phyloP scores from a whole-genome alignment of 2,888 invertebrate genomes.

The Homarus gammarus region DNA sequence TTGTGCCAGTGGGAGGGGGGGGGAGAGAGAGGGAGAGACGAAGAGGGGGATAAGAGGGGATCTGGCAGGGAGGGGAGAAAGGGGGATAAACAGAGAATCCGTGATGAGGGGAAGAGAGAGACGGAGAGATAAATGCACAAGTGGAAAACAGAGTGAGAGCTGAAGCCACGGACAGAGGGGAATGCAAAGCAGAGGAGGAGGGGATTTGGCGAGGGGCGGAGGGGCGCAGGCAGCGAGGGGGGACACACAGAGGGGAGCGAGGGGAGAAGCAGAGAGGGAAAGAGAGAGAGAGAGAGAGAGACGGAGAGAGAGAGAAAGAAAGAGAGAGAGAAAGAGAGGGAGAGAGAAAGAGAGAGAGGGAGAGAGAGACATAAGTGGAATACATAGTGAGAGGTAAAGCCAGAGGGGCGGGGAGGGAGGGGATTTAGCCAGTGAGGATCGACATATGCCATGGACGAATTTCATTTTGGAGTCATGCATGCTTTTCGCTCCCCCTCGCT shows the following conservation, averaged over 20 bases:
- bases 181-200: constrained; percentile 67
- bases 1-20: background rate
- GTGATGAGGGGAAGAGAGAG: constrained; percentile 69
- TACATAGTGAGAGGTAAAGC: constrained; percentile 54
- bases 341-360: constrained; percentile 44
- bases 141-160: constrained; percentile 64
- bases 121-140: constrained; percentile 69
- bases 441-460: constrained; percentile 69
- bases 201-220: constrained; percentile 52
- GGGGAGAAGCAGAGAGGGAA: constrained; percentile 9
- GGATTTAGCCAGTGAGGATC: constrained; percentile 58
- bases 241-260: background rate
- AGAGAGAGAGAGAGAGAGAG: constrained; percentile 17
- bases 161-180: constrained; percentile 59
- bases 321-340: constrained; percentile 34
- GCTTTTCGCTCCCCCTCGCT: constrained; percentile 65
- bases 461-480: constrained; percentile 69
- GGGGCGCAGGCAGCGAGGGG: background rate
- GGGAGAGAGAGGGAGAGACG: constrained; percentile 17
- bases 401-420: constrained; percentile 44
- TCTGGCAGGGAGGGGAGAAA: constrained; percentile 54
- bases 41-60: background rate
- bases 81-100: constrained; percentile 72
- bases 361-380: constrained; percentile 49
- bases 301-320: background rate